Base-by-base conservation (phyloP, 1,140 invertebrate genomes). In the Bradynema listronoti region DNA sequence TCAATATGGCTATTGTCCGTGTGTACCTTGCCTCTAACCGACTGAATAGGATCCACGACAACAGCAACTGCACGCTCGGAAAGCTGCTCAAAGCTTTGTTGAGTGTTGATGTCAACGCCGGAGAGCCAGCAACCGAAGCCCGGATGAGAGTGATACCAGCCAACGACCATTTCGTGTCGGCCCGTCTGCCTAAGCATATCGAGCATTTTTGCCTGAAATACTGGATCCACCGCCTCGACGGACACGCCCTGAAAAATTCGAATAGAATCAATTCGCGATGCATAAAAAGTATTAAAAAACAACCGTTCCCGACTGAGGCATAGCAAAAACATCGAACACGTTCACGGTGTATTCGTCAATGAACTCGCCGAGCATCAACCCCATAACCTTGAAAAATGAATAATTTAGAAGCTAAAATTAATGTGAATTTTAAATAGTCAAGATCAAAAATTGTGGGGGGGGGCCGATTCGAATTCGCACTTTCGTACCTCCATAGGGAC, bases 201-300 rank as follows among this genome's bases (percentile, higher is more conserved):
- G 81, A 99, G 88, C 95, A 99, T 99, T 82, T 96, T 97, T 22
- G 95, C 93, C 83, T 99, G 94, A 78, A 99, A 99, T 14, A 99
- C 95, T 34, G 94, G 94, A 84, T 99, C 95, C 1, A 99, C 94
- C 34, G 95, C 94, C 83, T 99, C 95, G 9, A 99, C 95, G 80
- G 91, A 96, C 0, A 98, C 92, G 68, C 95, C 94, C 87, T 88
- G 66, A 19, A 79, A 74, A 58, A 58, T 61, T 43, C 39, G 33
- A 5, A 49, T 19, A 9, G 0, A 41, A 43, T 59, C 53, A 25
- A 36, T 9, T 36, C n/a, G 42, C 19, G 24, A 24, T 11, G 19
- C 30, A 39, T n/a, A 1, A 11, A 55, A 58, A 50, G 65, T 16
- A 29, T 22, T n/a, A 32, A 24, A 59, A 49, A 45, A 47, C 81